Conservation (phyloP, 2,888 invertebrate genomes). For the Caenorhabditis sp. region DNA sequence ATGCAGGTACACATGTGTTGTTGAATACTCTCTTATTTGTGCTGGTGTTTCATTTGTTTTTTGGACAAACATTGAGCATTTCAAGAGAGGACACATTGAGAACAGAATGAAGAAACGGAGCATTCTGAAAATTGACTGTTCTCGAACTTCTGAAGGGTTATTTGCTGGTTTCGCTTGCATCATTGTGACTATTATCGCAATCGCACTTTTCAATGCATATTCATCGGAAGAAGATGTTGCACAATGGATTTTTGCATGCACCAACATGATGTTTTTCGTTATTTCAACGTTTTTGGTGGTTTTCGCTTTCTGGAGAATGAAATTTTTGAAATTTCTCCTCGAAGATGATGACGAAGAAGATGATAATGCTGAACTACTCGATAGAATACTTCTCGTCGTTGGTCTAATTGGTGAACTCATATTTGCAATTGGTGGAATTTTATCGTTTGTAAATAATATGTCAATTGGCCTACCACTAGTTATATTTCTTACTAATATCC, state of each 20-base stretch:
- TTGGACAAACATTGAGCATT: conserved; percentile 52
- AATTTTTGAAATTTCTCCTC: conserved; percentile 45
- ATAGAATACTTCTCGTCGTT: conserved; percentile 54
- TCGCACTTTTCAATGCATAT: conserved; percentile 56
- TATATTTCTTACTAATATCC: conserved; percentile 48
- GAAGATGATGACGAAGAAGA: conserved; percentile 53
- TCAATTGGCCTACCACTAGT: conserved; percentile 40
- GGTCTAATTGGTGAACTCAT: conserved; percentile 57
- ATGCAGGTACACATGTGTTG: conserved; percentile 57
- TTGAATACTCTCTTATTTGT: conserved; percentile 58
- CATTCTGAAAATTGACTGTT: conserved; percentile 58
- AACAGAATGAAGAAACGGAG: conserved; percentile 44
- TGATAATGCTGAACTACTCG: conserved; percentile 56
- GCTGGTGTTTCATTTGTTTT: conserved; percentile 59
- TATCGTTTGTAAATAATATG: conserved; percentile 53
- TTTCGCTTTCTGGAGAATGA: conserved; percentile 55
- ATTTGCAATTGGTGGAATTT: conserved; percentile 54
- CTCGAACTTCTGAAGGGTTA: conserved; percentile 55
- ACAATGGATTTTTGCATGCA: conserved; percentile 57
- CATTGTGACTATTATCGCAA: conserved; percentile 49
- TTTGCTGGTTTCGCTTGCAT: conserved; percentile 53
- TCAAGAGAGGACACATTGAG: conserved; percentile 28
- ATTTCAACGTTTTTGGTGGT: conserved; percentile 47
- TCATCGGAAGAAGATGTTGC: conserved; percentile 45
- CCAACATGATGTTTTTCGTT: conserved; percentile 51